Conservation (phyloP, 1,140 invertebrate species). For the Drosophila pseudoobscura region DNA sequence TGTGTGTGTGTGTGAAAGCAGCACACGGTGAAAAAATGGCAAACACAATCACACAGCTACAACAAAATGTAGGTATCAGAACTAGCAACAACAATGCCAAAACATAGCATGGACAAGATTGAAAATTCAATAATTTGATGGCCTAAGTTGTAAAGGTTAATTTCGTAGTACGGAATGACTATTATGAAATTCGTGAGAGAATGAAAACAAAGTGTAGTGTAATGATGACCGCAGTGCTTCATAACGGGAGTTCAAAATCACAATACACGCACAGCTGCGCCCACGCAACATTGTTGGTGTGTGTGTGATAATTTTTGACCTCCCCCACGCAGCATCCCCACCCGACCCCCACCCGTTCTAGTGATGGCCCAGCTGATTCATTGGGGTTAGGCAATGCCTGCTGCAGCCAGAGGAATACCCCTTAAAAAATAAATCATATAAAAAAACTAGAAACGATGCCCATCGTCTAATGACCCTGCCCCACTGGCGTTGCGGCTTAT, state of each 20-base stretch:
- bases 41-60: slow-evolving; percentile 69
- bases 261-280: slow-evolving; percentile 41
- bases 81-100: slow-evolving; percentile 38
- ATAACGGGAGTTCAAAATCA: slow-evolving; percentile 48
- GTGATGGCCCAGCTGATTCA: slow-evolving; percentile 65
- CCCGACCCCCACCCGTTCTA: not conserved
- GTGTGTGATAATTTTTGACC: slow-evolving; percentile 59
- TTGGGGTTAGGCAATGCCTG: slow-evolving; percentile 45
- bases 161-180: slow-evolving; percentile 24
- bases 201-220: slow-evolving; percentile 21
- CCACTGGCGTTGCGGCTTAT: slow-evolving; percentile 65
- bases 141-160: slow-evolving; percentile 58
- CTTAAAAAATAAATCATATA: slow-evolving; percentile 14
- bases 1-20: slow-evolving; percentile 62
- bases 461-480: slow-evolving; percentile 77
- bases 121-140: slow-evolving; percentile 75
- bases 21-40: slow-evolving; percentile 64
- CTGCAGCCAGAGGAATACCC: too few species aligned
- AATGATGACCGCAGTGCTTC: slow-evolving; percentile 66
- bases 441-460: slow-evolving; percentile 29
- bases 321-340: slow-evolving; percentile 56
- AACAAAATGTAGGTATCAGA: slow-evolving; percentile 73
- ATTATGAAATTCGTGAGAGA: slow-evolving; percentile 68
- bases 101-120: slow-evolving; percentile 32
- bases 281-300: slow-evolving; percentile 49